Evolutionary conservation across 2,113 vertebrate species (phyloP).

Genomic region (Mobula birostris): DNA sequence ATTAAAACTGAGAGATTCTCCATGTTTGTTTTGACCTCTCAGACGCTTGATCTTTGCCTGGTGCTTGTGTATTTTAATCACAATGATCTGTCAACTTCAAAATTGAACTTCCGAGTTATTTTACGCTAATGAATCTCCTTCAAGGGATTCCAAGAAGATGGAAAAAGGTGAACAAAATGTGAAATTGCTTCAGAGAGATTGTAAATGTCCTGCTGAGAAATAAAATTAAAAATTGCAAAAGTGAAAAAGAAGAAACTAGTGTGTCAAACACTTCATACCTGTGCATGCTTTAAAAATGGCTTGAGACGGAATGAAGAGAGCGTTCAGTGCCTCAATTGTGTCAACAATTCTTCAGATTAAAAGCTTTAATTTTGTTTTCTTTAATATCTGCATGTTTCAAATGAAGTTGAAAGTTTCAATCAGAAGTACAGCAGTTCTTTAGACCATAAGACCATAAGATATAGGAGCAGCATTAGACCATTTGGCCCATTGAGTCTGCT

Average conservation of each 20-base stretch:
- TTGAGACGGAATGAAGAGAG: neutral
- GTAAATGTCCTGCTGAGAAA: conserved; percentile 22
- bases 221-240: conserved; percentile 7
- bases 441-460: no score
- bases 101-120: conserved; percentile 15
- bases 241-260: neutral
- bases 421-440: neutral
- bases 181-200: conserved; percentile 1
- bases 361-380: neutral
- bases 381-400: neutral
- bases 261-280: neutral
- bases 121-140: neutral
- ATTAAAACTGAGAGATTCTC: neutral
- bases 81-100: neutral
- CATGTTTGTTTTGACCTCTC: no score
- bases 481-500: no score
- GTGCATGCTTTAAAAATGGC: no score
- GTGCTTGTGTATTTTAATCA: neutral
- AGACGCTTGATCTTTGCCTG: neutral
- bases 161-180: neutral
- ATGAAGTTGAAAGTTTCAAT: neutral
- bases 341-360: neutral
- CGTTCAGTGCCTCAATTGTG: neutral
- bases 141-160: neutral
- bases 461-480: no score